Conservation (phyloP, 2,888 invertebrate species). For the Scaptomyza parva region DNA sequence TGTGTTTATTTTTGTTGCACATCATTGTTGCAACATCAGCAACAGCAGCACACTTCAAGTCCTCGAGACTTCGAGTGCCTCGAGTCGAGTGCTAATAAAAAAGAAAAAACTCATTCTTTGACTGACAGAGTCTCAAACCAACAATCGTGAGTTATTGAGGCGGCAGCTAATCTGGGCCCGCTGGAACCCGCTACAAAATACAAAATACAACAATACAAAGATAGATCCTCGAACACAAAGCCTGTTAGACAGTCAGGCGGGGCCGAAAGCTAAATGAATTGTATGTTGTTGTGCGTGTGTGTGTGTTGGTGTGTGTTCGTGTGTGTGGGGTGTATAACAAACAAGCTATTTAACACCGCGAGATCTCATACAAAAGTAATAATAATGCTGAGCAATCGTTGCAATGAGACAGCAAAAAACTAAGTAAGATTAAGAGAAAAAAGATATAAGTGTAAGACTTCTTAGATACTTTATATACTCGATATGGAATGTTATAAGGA, state of each 20-base stretch:
- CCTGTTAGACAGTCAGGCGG: conserved; percentile 76
- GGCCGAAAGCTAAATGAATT: conserved; percentile 12
- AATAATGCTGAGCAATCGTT: conserved; percentile 68
- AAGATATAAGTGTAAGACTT: not conserved
- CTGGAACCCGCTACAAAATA: conserved; percentile 8
- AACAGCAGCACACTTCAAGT: conserved; percentile 53
- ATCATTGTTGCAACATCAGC: conserved; percentile 81
- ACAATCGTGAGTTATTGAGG: conserved; percentile 77
- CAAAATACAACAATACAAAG: conserved; percentile 5
- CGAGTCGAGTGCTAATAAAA: conserved; percentile 78
- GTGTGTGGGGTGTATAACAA: conserved; percentile 72
- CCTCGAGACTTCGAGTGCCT: conserved; percentile 44
- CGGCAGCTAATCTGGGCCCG: conserved; percentile 66
- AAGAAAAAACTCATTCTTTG: conserved; percentile 56
- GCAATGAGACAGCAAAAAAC: conserved; percentile 64
- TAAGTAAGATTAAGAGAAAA: not conserved
- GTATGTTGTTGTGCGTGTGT: conserved; percentile 5
- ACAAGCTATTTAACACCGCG: conserved; percentile 81
- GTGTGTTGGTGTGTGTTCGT: too few species aligned
- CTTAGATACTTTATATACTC: conserved; percentile 11
- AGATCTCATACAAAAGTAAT: conserved; percentile 37
- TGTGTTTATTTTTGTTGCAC: conserved; percentile 59
- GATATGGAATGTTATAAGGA: not conserved
- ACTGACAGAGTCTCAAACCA: conserved; percentile 78
- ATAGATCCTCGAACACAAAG: conserved; percentile 32